Evolutionary conservation across 2,113 vertebrate genomes (phyloP).

Genomic region (Silurus asotus): DNA sequence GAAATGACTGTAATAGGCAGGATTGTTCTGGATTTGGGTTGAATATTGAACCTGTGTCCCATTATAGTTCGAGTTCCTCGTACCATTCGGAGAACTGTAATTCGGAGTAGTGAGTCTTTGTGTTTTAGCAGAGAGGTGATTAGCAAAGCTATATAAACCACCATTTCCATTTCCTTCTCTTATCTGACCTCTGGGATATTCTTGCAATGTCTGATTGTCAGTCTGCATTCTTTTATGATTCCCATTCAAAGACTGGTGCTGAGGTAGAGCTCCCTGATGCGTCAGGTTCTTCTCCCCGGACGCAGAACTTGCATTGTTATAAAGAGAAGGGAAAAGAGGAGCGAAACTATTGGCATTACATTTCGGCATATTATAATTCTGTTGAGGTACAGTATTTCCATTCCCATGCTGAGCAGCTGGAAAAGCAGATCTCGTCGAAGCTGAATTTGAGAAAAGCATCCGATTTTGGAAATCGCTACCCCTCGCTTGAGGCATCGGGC

Average conservation of each 20-base stretch:
- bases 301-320: background rate
- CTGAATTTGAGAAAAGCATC: background rate
- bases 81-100: background rate
- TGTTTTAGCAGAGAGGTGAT: background rate
- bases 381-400: background rate
- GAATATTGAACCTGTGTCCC: background rate
- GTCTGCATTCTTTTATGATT: background rate
- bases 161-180: background rate
- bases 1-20: background rate
- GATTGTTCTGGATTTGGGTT: background rate
- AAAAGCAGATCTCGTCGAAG: background rate
- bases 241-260: background rate
- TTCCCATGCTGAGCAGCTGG: background rate
- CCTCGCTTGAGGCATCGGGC: background rate
- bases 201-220: background rate
- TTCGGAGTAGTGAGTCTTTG: background rate
- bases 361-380: background rate
- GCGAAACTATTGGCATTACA: background rate
- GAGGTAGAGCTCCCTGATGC: background rate
- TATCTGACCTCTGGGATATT: background rate
- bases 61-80: background rate
- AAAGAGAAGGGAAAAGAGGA: background rate
- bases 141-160: background rate
- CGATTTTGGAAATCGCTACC: background rate
- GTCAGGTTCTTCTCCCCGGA: background rate